These are phyloP conservation scores for Daubentonia madagascariensis DNA, from an alignment of 2,113 vertebrate species.

Conservation along the genomic window DNA sequence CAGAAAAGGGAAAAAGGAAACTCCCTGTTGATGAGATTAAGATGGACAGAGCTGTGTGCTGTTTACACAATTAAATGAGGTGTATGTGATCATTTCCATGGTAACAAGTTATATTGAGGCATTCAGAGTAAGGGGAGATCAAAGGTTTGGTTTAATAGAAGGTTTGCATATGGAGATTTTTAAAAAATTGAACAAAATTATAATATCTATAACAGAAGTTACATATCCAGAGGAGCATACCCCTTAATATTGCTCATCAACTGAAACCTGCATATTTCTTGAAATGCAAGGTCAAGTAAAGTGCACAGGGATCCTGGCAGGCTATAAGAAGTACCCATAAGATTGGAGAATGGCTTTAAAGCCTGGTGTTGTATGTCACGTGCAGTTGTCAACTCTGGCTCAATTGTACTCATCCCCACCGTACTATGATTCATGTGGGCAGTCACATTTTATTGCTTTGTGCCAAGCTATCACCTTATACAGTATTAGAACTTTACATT, in stretches of 20 bases:
- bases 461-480: not conserved
- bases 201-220: not conserved
- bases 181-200: not conserved
- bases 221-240: not conserved
- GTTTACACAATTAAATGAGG: slow-evolving; percentile 62
- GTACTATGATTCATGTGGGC: not conserved
- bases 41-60: slow-evolving; percentile 30
- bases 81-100: slow-evolving; percentile 64
- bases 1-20: not conserved
- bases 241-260: not conserved
- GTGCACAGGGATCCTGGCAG: not conserved
- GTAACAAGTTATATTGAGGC: slow-evolving; percentile 46
- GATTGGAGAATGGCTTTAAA: not conserved
- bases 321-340: not conserved
- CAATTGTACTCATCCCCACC: not conserved
- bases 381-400: not conserved
- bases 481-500: not conserved
- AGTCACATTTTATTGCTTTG: not conserved
- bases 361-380: not conserved
- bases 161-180: slow-evolving; percentile 43
- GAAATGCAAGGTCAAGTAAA: not conserved
- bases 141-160: slow-evolving; percentile 63
- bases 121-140: slow-evolving; percentile 22
- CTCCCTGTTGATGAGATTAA: slow-evolving; percentile 2
- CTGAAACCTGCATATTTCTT: slow-evolving; percentile 22